These are phyloP conservation scores for Glyphotaelius pellucidus DNA, from an alignment of 2,888 invertebrate species.

Conservation along the genomic window DNA sequence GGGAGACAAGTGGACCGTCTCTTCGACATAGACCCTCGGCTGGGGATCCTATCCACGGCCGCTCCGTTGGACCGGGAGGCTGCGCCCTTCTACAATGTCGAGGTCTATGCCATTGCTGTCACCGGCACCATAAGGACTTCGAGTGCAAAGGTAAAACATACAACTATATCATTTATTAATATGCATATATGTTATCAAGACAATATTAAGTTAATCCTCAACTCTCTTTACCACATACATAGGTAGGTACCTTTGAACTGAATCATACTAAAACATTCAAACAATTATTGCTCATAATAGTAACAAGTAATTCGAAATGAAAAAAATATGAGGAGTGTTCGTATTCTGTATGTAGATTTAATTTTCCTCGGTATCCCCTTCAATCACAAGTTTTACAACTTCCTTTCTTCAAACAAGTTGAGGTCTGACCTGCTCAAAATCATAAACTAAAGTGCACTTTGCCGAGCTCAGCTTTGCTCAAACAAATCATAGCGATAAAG, in stretches of 20 bases:
- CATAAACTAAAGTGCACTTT: not conserved
- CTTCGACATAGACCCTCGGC: conserved; percentile 93
- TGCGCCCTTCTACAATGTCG: conserved; percentile 90
- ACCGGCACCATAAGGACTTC: conserved; percentile 85
- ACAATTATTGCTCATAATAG: not conserved
- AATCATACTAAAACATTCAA: not conserved
- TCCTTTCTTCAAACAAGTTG: not conserved
- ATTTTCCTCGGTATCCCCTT: too few species aligned
- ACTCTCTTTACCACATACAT: too few species aligned
- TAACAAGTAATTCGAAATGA: not conserved
- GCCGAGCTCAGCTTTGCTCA: conserved; percentile 26
- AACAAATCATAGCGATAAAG: conserved; percentile 41
- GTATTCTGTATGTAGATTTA: not conserved
- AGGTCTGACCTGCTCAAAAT: not conserved
- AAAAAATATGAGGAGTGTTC: not conserved
- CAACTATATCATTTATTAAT: not conserved
- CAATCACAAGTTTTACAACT: not conserved
- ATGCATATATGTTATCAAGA: too few species aligned
- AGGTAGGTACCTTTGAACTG: not conserved
- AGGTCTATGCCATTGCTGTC: conserved; percentile 89
- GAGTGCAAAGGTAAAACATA: conserved; percentile 86
- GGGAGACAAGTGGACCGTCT: conserved; percentile 90
- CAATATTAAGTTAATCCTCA: not conserved
- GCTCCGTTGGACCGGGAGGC: conserved; percentile 90
- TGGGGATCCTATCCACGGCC: conserved; percentile 92